A percentile compares a stretch with the other conserved stretches of the same genome.
phyloP scores from a whole-genome alignment of 2,113 vertebrate genomes.

The Vidua chalybeata region DNA sequence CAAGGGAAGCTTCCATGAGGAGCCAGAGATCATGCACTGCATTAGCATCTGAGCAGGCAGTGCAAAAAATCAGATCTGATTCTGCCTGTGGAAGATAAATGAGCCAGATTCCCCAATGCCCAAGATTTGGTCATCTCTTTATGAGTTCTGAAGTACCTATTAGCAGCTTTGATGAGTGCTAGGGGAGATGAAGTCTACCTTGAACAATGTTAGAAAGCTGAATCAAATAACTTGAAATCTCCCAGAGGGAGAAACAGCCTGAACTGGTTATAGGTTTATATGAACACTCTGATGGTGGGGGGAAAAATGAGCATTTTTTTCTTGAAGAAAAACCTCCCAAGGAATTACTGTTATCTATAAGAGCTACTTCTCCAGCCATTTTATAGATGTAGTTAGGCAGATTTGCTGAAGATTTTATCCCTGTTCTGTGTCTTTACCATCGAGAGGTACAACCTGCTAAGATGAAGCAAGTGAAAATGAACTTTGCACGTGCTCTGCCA shows the following conservation, averaged over 20 bases:
- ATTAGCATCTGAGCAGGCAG: slow-evolving; percentile 70
- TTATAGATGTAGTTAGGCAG: slow-evolving; percentile 26
- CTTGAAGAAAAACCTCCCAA: slow-evolving; percentile 45
- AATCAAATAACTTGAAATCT: slow-evolving; percentile 78
- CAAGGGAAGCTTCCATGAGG: slow-evolving; percentile 49
- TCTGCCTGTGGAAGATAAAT: slow-evolving; percentile 80
- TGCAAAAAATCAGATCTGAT: slow-evolving; percentile 80
- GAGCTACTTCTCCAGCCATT: slow-evolving; percentile 55
- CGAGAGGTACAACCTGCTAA: background rate
- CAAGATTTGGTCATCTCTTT: slow-evolving; percentile 82
- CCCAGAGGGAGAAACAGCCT: slow-evolving; percentile 75
- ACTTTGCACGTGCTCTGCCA: background rate
- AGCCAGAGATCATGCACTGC: slow-evolving; percentile 44
- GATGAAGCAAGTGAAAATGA: background rate
- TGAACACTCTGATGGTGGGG: slow-evolving; percentile 40
- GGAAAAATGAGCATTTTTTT: slow-evolving; percentile 25
- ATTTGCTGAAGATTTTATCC: slow-evolving; percentile 22
- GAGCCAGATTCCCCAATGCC: slow-evolving; percentile 74
- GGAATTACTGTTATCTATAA: slow-evolving; percentile 67
- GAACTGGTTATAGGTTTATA: slow-evolving; percentile 75
- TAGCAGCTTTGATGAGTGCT: slow-evolving; percentile 83
- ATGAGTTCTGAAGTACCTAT: slow-evolving; percentile 85
- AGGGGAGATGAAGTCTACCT: slow-evolving; percentile 82
- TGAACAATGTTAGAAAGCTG: slow-evolving; percentile 79
- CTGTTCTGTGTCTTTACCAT: background rate